Base-by-base conservation (phyloP, 2,113 vertebrate species). In the Phoxinus phoxinus region DNA sequence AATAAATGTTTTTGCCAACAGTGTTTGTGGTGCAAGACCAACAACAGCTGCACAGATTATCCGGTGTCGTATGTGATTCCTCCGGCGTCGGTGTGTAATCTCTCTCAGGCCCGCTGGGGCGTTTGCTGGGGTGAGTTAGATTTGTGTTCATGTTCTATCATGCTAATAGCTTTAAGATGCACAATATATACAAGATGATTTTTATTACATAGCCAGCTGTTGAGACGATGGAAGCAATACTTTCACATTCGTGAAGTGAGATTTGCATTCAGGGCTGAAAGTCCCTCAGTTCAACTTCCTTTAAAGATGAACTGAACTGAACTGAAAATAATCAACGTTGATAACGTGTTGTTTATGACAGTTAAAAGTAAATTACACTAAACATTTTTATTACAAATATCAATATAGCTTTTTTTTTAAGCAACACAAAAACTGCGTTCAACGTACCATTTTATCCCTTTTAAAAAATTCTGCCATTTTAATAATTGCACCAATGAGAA, bases 21-120 rank as follows among this genome's bases (percentile, higher is more conserved):
- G 97, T 97, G 97, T 90, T 93, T 97, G 83, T 97, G 96, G 96
- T 97, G 96, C 91, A 90, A 91, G 2, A 89, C 92, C 84, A 94
- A 94, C 88, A 90, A 91, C 74, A 95, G 94, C 4, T 97, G 97
- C 87, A 86, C 94, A 4, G 94, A 97, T 17, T 97, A 97, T 81
- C 97, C 97, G 4, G 95, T 96, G 67, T 94, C 90, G 86, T 94
- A 92, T 84, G 35, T 97, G 86, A 88, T 97, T 44, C 97, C 97
- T 9, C 91, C 95, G 0, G 86, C 94, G 0, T 95, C 95, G 0
- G 4, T 96, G 3, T 97, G 97, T 89, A 84, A 88, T 27, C 88
- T 97, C 79, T 92, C 94, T 56, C 46, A 95, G 84, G 95, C 96
- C 76, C 95, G 94, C n/a, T 97, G 97, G 97, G 96, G 95, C 9